Evolutionary conservation across 2,797 vertebrate genomes (phyloP), one percentile per base, ranked within the genome.

Genomic region (Enteromius trimaculatus): DNA sequence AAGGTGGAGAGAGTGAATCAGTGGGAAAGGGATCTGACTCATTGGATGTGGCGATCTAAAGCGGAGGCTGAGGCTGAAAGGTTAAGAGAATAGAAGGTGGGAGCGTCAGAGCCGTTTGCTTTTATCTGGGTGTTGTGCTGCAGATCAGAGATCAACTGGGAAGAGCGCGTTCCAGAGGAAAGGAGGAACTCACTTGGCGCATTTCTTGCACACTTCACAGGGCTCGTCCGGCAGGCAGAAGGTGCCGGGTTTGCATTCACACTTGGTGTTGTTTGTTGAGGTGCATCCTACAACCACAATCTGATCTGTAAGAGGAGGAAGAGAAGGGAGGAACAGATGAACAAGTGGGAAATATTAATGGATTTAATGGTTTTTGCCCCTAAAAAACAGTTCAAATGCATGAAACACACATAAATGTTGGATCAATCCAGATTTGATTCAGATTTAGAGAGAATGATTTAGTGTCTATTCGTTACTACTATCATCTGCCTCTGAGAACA

Each of bases 181-280:
- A 6, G 34, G 69, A 74, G 29, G 26, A 78, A 82, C 92, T 91
- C 77, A 95, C 95, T 88, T 93, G 85, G 91, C 89, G 70, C 95
- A 95, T 8, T 93, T 94, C 83, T 95, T 96, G 91, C 95, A 96
- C 84, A 95, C 95, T 80, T 96, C 95, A 10, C 95, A 96, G 75
- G 95, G 94, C 89, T 95, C 92, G 16, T 96, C 94, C 0, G 93
- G 93, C 9, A 93, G 92, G 16, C 95, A 96, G 92, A 94, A 95
- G 34, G 90, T 92, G 0, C 93, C 92, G 0, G 26, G 2, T 83
- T 9, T 92, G 87, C 95, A 96, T 84, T 93, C 91, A 79, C 95
- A 96, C 85, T 68, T 92, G 69, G 94, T 94, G 90, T 95, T 92
- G 5, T 88, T 88, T 0, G 89, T 94, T 0, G 66, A 89, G 76